phyloP scores from a whole-genome alignment of 2,797 vertebrate species.

The Crocodylus rhombifer region DNA sequence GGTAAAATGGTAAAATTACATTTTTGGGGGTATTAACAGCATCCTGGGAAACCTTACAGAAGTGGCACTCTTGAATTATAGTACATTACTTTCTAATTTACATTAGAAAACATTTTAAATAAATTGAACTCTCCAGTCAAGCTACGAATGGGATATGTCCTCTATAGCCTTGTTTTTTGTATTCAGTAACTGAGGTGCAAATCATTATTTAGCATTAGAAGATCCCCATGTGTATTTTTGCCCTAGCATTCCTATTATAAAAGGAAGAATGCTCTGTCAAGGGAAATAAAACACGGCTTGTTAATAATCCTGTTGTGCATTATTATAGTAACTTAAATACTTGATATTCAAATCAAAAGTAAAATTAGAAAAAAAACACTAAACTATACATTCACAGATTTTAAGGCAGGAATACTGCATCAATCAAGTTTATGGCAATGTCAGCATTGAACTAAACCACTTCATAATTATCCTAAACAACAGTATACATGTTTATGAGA shows the following conservation, averaged over 20 bases:
- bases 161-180: slow-evolving; percentile 19
- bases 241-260: background rate
- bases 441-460: background rate
- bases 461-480: background rate
- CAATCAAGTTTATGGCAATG: background rate
- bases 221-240: slow-evolving; percentile 7
- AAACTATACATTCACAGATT: background rate
- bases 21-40: slow-evolving; percentile 56
- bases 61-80: slow-evolving; percentile 44
- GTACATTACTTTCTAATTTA: slow-evolving; percentile 37
- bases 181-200: background rate
- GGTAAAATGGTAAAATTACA: slow-evolving; percentile 55
- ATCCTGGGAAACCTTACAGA: slow-evolving; percentile 56
- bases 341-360: background rate
- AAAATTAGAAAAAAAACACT: background rate
- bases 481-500: background rate
- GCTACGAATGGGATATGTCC: background rate
- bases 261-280: background rate
- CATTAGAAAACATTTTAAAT: slow-evolving; percentile 64
- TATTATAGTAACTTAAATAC: background rate
- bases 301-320: background rate
- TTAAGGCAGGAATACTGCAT: background rate
- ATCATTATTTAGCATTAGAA: slow-evolving; percentile 23
- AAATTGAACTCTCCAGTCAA: slow-evolving; percentile 43
- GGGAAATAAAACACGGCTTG: background rate